Percentiles rank a stretch among this genome's conserved stretches.
phyloP scores from a whole-genome alignment of 2,888 invertebrate species.

The Trichogramma dendrolimi region DNA sequence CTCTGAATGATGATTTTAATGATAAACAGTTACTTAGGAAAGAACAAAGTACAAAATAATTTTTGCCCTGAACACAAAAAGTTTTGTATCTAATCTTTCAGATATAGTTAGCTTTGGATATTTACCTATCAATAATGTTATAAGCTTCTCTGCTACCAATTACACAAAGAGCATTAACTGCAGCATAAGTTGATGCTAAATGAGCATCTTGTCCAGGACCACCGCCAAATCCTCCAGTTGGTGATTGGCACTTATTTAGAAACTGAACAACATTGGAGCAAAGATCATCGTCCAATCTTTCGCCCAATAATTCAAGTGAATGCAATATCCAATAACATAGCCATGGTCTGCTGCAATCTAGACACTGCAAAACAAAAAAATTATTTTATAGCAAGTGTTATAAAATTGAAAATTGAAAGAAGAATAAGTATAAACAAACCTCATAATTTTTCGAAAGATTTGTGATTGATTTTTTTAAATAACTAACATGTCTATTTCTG shows the following conservation, averaged over 20 bases:
- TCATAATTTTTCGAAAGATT: constrained; percentile 69
- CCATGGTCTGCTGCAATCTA: constrained; percentile 97
- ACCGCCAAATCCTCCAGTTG: constrained; percentile 86
- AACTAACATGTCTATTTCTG: constrained; percentile 62
- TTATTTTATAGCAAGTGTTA: constrained; percentile 14
- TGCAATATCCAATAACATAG: constrained; percentile 96
- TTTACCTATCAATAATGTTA: constrained; percentile 75
- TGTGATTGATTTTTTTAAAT: constrained; percentile 66
- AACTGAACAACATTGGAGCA: constrained; percentile 59
- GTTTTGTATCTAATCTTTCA: constrained; percentile 5
- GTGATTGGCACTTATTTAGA: constrained; percentile 68
- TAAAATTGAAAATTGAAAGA: neutral
- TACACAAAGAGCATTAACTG: constrained; percentile 86
- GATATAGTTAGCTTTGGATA: constrained; percentile 10
- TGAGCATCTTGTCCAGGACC: constrained; percentile 91
- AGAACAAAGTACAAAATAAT: neutral
- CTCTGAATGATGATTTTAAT: neutral
- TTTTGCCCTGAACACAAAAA: neutral
- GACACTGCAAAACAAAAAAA: constrained; percentile 54
- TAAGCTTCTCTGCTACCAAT: constrained; percentile 86
- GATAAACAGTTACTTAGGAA: too few species aligned
- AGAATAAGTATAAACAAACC: constrained; percentile 41
- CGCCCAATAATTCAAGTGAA: constrained; percentile 74
- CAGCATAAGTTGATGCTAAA: constrained; percentile 96
- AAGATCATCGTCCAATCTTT: constrained; percentile 58